A percentile compares a stretch with the other conserved stretches of the same genome.
Conservation (phyloP, 2,113 vertebrate species). For the Mixornis gularis region DNA sequence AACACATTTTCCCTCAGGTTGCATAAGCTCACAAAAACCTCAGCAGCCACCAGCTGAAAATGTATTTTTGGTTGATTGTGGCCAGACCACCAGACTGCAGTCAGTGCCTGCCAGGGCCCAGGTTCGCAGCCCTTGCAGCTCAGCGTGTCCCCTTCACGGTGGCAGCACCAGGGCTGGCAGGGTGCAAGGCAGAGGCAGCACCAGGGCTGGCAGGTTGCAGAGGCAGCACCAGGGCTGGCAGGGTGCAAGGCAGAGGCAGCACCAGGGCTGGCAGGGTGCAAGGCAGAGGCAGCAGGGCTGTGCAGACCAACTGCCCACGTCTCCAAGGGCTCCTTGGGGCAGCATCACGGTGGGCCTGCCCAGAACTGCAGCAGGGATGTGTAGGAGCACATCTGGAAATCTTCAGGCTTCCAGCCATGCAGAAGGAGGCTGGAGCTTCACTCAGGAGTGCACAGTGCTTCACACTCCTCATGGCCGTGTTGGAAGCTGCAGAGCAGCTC, state of each 20-base stretch:
- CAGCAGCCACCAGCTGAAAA: neutral
- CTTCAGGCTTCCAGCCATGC: neutral
- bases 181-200: neutral
- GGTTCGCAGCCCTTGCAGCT: neutral
- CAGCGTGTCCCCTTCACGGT: accelerated
- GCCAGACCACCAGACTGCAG: neutral
- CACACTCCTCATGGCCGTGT: accelerated
- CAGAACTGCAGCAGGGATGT: neutral
- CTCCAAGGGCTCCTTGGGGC: neutral
- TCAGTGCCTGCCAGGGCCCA: neutral
- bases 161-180: neutral
- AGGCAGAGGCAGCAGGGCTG: accelerated
- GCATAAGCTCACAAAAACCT: neutral
- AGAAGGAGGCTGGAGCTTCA: accelerated
- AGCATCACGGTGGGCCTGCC: neutral
- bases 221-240: too few species aligned
- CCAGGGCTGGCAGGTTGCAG: too few species aligned
- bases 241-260: neutral
- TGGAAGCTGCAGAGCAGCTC: neutral
- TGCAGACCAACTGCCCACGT: too few species aligned
- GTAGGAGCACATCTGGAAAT: neutral
- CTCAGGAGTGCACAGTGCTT: neutral
- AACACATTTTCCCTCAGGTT: neutral
- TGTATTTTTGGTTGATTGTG: neutral
- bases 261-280: neutral